Base-by-base conservation (phyloP, 2,888 invertebrate species). In the Nomada lathburiana region DNA sequence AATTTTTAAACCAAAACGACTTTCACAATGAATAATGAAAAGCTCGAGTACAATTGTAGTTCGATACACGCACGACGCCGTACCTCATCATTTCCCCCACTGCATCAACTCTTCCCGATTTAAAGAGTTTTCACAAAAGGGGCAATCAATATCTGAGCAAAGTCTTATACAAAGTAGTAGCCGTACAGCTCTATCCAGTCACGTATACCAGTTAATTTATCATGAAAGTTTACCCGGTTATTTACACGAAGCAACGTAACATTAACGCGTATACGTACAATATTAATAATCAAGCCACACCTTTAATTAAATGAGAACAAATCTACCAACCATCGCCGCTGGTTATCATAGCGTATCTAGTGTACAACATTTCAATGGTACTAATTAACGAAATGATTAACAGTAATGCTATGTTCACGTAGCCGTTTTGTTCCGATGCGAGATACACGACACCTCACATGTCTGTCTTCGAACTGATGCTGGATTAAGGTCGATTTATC, bases 231-330 rank as follows among this genome's bases (percentile, higher is more conserved):
- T 44, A 20, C 29, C 29, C 13, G n/a, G 53, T 47, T 73, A 52
- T 26, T 53, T 52, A 20, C 52, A 18, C 18, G 18, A 11, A 42
- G 11, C 29, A 47, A 29, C 55, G 47, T 65, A 74, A 23, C 60
- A 9, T 57, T 47, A 53, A 3, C 44, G 29, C 11, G 65, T 62
- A 13, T 70, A 16, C n/a, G 42, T 64, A 36, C 36, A 36, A 36
- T 36, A 52, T 59, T 67, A 42, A 52, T 42, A 50, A 26, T 7
- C 42, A 20, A 13, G 44, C 50, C 1, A 10, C 42, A 67, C 52
- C 80, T 81, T 88, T 91, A 91, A 92, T 92, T 92, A 91, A 90
- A 88, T 80, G 86, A 88, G 86, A 91, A 91, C 89, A 90, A 89
- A 89, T 89, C 88, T 88, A 88, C 86, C 86, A 80, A 85, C 76